Evolutionary conservation across 1,140 invertebrate genomes (phyloP).

Genomic region (Trigoniulus corallinus): DNA sequence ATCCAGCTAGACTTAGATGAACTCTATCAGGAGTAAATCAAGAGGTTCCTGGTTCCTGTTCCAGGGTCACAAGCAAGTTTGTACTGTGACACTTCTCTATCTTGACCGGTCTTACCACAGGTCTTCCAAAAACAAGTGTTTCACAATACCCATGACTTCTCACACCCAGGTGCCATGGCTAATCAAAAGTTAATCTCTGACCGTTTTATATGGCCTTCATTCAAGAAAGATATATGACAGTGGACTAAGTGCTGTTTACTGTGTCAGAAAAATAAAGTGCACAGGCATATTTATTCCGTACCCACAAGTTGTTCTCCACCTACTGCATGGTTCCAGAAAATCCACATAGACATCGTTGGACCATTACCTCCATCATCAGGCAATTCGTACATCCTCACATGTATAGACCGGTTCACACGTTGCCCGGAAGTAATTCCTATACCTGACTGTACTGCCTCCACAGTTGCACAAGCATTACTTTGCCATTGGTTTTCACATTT

Average conservation of each 20-base stretch:
- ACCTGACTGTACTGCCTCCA: constrained; percentile 21
- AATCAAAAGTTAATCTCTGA: constrained; percentile 21
- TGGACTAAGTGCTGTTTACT: constrained; percentile 12
- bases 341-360: constrained; percentile 33
- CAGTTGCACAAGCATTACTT: constrained; percentile 20
- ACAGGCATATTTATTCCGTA: constrained; percentile 10
- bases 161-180: constrained; percentile 14
- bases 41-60: not conserved
- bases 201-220: constrained; percentile 27
- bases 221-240: constrained; percentile 14
- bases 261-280: constrained; percentile 16
- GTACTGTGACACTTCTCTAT: no score
- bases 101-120: constrained; percentile 5
- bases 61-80: no score
- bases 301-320: constrained; percentile 14
- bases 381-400: constrained; percentile 20
- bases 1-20: not conserved
- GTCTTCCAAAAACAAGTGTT: not conserved
- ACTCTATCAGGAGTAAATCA: not conserved
- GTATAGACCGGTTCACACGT: no score
- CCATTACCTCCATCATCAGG: constrained; percentile 23
- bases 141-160: no score
- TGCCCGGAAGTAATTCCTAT: constrained; percentile 28
- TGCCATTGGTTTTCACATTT: constrained; percentile 23
- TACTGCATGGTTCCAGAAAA: constrained; percentile 21